phyloP scores from a whole-genome alignment of 1,140 invertebrate species.

The Ctenoplectra terminalis region DNA sequence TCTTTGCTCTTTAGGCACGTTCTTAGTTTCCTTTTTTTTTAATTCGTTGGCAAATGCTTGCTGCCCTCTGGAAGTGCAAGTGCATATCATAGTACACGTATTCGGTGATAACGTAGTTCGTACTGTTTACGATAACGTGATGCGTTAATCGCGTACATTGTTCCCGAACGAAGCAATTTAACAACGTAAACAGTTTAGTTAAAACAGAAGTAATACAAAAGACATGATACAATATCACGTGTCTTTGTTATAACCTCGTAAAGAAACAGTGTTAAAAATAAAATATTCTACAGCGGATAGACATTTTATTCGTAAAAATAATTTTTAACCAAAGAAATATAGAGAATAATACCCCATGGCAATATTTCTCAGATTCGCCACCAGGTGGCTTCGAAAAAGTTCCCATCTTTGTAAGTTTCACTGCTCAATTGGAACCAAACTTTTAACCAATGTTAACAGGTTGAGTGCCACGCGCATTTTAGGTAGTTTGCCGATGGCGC shows the following conservation, averaged over 20 bases:
- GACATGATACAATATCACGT: neutral
- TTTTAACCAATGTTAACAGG: too few relatives aligned
- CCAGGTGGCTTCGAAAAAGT: too few relatives aligned
- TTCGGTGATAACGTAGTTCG: conserved; percentile 18
- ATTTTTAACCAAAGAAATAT: too few relatives aligned
- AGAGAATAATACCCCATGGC: too few relatives aligned
- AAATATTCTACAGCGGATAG: neutral
- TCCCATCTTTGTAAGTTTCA: neutral
- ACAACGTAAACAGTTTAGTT: neutral
- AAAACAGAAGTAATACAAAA: neutral
- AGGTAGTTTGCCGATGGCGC: too few relatives aligned
- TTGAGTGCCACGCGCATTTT: too few relatives aligned
- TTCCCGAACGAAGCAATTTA: neutral
- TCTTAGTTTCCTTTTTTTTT: neutral
- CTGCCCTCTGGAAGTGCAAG: conserved; percentile 34
- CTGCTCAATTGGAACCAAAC: too few relatives aligned
- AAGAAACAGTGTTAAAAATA: neutral
- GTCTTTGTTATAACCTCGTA: too few relatives aligned
- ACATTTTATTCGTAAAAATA: too few relatives aligned
- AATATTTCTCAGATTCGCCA: too few relatives aligned
- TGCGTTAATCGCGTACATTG: neutral
- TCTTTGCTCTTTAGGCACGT: neutral
- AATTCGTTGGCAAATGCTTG: neutral
- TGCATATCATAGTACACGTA: conserved; percentile 22
- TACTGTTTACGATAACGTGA: neutral